These are phyloP conservation scores for Pandemis cinnamomeana DNA, from an alignment of 2,888 invertebrate species.

Conservation along the genomic window DNA sequence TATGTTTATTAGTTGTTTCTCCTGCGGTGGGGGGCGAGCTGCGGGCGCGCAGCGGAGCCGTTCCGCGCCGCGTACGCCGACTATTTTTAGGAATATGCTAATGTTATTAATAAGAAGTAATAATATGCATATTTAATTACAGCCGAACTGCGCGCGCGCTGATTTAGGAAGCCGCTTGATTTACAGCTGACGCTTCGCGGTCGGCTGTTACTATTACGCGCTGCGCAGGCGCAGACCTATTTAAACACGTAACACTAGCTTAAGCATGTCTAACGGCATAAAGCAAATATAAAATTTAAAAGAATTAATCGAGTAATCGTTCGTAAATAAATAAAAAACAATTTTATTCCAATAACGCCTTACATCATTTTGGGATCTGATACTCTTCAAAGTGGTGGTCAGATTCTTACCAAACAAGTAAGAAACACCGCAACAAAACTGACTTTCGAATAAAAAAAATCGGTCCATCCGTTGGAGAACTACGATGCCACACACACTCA, in stretches of 20 bases:
- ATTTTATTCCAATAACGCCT: too few relatives aligned
- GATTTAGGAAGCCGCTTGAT: slow-evolving; percentile 6
- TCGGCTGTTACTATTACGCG: too few relatives aligned
- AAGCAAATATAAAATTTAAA: neutral
- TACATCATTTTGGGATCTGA: too few relatives aligned
- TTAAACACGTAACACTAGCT: neutral
- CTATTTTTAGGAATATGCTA: slow-evolving; percentile 37
- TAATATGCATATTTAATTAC: slow-evolving; percentile 36
- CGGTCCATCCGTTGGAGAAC: too few relatives aligned
- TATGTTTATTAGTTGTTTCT: too few relatives aligned
- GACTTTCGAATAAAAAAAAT: too few relatives aligned
- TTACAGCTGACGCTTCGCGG: neutral
- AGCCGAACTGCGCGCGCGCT: slow-evolving; percentile 7
- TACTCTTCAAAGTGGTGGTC: too few relatives aligned
- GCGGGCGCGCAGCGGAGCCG: slow-evolving; percentile 5
- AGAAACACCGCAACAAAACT: too few relatives aligned
- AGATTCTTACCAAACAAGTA: too few relatives aligned
- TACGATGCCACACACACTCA: too few relatives aligned
- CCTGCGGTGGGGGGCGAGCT: neutral
- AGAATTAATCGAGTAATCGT: too few relatives aligned
- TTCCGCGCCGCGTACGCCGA: slow-evolving; percentile 28
- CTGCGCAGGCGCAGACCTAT: neutral
- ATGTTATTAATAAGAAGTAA: slow-evolving; percentile 41
- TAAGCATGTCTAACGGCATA: neutral
- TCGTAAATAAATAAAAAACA: too few relatives aligned